Percentiles rank a stretch among this genome's conserved stretches.
These are phyloP conservation scores for Nematopogon swammerdamellus DNA, from an alignment of 2,888 invertebrate genomes.

Conservation along the genomic window DNA sequence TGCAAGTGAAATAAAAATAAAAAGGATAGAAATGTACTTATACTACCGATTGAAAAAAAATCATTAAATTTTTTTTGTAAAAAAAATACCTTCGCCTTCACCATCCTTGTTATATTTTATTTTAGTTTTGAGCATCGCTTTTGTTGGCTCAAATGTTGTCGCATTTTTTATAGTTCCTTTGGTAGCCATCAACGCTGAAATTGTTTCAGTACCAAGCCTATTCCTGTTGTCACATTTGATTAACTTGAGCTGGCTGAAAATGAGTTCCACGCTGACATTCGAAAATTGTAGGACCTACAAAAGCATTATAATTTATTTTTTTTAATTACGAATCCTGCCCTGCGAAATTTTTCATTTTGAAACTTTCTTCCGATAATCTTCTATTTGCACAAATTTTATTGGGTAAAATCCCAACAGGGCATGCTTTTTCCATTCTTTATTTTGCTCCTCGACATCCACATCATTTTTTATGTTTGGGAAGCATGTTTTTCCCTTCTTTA, in stretches of 20 bases:
- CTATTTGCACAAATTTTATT: not conserved
- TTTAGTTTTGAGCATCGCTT: conserved; percentile 8
- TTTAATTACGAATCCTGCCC: not conserved
- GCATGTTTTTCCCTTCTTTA: not conserved
- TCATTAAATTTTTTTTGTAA: not conserved
- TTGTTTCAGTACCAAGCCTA: conserved; percentile 1
- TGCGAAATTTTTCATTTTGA: not conserved
- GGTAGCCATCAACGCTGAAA: conserved; percentile 1
- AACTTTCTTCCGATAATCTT: conserved; percentile 1
- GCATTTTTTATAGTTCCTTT: not conserved
- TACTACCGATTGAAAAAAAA: not conserved
- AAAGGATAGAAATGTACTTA: not conserved
- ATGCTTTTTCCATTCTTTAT: not conserved
- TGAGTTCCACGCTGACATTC: not conserved
- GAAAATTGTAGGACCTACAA: not conserved
- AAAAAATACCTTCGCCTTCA: not conserved
- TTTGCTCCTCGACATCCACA: not conserved
- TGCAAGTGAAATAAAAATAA: too few relatives aligned
- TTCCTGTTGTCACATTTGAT: not conserved
- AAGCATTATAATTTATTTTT: not conserved
- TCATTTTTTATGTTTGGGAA: not conserved
- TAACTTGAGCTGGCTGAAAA: not conserved
- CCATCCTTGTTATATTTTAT: conserved; percentile 2
- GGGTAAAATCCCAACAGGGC: not conserved
- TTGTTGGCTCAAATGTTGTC: conserved; percentile 7